These are phyloP conservation scores for Nipponacmea schrenckii DNA, from an alignment of 2,888 invertebrate genomes.

Conservation along the genomic window DNA sequence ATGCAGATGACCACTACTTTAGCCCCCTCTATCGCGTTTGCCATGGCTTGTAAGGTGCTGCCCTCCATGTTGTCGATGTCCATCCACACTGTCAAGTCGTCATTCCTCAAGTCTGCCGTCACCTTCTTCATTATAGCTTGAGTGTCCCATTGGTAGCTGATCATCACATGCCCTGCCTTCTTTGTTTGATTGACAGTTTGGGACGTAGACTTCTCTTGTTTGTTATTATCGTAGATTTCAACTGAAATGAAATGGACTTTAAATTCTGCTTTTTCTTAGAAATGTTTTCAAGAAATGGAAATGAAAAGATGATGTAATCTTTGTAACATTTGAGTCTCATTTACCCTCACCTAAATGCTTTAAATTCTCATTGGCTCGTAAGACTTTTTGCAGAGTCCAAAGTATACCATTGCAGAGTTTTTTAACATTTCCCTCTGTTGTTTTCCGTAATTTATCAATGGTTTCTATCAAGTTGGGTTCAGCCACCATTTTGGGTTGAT, in stretches of 20 bases:
- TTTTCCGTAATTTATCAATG: slow-evolving; percentile 18
- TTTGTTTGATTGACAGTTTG: slow-evolving; percentile 15
- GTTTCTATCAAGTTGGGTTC: slow-evolving; percentile 35
- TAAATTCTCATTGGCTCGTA: slow-evolving; percentile 30
- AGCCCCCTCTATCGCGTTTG: slow-evolving; percentile 49
- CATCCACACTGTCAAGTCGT: slow-evolving; percentile 44
- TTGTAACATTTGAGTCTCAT: no score
- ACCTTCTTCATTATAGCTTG: slow-evolving; percentile 42
- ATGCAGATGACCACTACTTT: slow-evolving; percentile 47
- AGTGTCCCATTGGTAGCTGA: slow-evolving; percentile 56
- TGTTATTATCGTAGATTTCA: no score
- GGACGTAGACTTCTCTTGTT: no score
- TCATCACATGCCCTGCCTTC: slow-evolving; percentile 46
- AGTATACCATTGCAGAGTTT: slow-evolving; percentile 40
- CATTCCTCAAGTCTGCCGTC: slow-evolving; percentile 30
- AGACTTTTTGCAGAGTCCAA: slow-evolving; percentile 42
- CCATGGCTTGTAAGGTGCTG: slow-evolving; percentile 56
- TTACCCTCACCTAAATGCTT: slow-evolving; percentile 33
- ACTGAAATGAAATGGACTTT: no score
- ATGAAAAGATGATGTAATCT: no score
- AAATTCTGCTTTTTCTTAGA: no score
- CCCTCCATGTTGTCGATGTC: slow-evolving; percentile 58
- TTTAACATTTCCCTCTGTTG: slow-evolving; percentile 19
- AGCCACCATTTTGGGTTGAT: slow-evolving; percentile 37
- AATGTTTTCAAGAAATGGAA: no score